Conservation (phyloP, 2,797 vertebrate species). For the Peromyscus attwateri region DNA sequence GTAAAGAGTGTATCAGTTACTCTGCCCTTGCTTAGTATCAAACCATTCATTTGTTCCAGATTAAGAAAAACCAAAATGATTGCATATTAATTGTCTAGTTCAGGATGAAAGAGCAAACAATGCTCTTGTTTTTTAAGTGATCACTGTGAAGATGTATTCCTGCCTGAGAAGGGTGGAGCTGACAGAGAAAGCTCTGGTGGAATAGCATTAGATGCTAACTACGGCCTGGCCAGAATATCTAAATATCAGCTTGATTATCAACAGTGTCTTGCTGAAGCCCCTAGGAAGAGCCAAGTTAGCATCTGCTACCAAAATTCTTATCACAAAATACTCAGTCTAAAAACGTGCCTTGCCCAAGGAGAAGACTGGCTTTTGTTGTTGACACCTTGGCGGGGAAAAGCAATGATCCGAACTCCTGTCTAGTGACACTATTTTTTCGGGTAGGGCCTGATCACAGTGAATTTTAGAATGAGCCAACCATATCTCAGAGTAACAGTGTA, state of each 20-base stretch:
- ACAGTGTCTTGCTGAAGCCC: not conserved
- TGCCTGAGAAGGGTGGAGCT: not conserved
- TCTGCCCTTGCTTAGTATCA: constrained; percentile 70
- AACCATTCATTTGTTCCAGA: constrained; percentile 71
- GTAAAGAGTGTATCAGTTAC: constrained; percentile 68
- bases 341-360: not conserved
- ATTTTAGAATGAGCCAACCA: not conserved
- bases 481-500: not conserved
- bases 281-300: not conserved
- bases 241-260: constrained; percentile 48
- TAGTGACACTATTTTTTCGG: not conserved
- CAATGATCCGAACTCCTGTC: not conserved
- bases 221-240: constrained; percentile 27
- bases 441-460: not conserved
- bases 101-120: constrained; percentile 58
- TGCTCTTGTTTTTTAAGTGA: not conserved
- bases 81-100: constrained; percentile 75
- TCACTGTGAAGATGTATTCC: not conserved
- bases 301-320: constrained; percentile 4
- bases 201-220: constrained; percentile 35
- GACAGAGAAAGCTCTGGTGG: not conserved
- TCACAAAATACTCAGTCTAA: not conserved
- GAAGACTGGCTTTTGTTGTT: not conserved
- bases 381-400: not conserved
- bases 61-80: constrained; percentile 66